Evolutionary conservation across 2,888 invertebrate species (phyloP), one percentile per base, ranked within the genome.

Genomic region (Phragmatobia fuliginosa): DNA sequence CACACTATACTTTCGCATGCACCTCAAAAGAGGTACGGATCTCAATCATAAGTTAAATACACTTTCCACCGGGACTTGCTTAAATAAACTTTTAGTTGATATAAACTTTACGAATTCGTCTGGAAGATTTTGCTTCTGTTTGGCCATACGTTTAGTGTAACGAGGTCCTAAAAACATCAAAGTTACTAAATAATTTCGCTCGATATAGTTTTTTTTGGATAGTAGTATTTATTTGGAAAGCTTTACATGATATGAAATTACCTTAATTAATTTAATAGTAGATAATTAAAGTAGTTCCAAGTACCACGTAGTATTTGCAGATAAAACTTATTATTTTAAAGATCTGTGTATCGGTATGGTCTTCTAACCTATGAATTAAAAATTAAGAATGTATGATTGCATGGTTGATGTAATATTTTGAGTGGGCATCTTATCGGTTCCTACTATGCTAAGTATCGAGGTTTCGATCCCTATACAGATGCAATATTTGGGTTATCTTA

Each of bases 21-120:
- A 80, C 77, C 73, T 74, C 72, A 74, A 80, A 79, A 79, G 84
- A 83, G 82, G 85, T 81, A 83, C 82, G 84, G 83, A 86, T 86
- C 86, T 87, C 90, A 92, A 92, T 91, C 92, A 92, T 90, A 91
- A 91, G 88, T 90, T 89, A 86, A 87, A 88, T 85, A 87, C 84
- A 87, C 86, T 89, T 86, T 84, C 80, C 83, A 76, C 73, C 76
- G 77, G 77, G 80, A 84, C 83, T 83, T 82, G 85, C 85, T 85
- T 85, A 88, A 90, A 87, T 87, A 90, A 90, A 87, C 82, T 82
- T 76, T 59, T 61, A 75, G 75, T 74, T 74, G 63, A 66, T 71
- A 75, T 71, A 74, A 83, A 85, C 83, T 88, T 85, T 72, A 72
- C 69, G 81, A 86, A 80, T 84, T 83, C 85, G 83, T 84, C 82